A percentile compares a stretch with the other conserved stretches of the same genome.
Evolutionary conservation across 2,113 vertebrate species (phyloP).

Genomic region (Burhinus bistriatus): DNA sequence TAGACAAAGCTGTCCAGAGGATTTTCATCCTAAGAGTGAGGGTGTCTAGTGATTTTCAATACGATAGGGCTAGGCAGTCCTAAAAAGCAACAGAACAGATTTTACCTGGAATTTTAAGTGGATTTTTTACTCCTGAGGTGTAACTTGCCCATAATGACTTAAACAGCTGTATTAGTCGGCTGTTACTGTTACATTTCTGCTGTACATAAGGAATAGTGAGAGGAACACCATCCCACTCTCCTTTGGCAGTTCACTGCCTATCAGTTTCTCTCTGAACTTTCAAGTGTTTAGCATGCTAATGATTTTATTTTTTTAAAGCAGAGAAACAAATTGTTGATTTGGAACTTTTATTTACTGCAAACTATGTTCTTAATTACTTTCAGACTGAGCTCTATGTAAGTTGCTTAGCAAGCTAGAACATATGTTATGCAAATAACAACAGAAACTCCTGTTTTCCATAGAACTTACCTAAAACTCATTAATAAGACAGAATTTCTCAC

Average conservation of each 20-base stretch:
- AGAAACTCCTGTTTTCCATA: slow-evolving; percentile 46
- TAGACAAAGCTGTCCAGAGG: background rate
- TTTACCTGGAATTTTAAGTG: background rate
- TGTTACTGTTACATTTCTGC: background rate
- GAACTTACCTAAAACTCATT: background rate
- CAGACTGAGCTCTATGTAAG: background rate
- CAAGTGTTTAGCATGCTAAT: background rate
- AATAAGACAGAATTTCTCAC: slow-evolving; percentile 23
- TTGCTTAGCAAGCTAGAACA: slow-evolving; percentile 32
- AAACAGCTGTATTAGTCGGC: background rate
- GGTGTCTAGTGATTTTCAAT: background rate
- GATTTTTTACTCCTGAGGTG: background rate
- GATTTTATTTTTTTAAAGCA: slow-evolving; percentile 11
- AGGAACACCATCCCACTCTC: background rate
- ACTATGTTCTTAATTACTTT: slow-evolving; percentile 49
- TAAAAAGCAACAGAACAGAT: background rate
- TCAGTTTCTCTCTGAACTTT: background rate
- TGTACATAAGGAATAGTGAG: background rate
- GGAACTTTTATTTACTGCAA: slow-evolving; percentile 34
- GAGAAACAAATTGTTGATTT: background rate
- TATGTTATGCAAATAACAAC: slow-evolving; percentile 65
- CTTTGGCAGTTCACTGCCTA: background rate
- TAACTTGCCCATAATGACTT: background rate
- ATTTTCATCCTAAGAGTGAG: background rate
- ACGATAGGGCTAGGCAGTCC: background rate